These are phyloP conservation scores for Phataginus tetradactyla DNA, from an alignment of 2,797 vertebrate species.

Conservation along the genomic window DNA sequence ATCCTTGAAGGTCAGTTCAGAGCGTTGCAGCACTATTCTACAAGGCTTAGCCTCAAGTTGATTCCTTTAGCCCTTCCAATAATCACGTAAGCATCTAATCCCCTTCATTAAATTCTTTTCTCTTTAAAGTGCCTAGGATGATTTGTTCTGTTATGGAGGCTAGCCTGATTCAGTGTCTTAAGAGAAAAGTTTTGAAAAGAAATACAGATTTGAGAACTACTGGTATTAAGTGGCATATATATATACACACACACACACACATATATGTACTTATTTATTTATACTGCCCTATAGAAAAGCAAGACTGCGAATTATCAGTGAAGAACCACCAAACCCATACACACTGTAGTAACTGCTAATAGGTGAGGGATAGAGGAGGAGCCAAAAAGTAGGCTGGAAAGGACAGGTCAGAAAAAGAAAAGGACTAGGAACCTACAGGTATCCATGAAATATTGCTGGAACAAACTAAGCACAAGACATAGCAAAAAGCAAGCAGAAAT, in stretches of 20 bases:
- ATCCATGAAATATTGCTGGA: not conserved
- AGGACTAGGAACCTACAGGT: not conserved
- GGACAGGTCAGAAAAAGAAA: not conserved
- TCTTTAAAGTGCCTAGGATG: not conserved
- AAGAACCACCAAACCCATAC: not conserved
- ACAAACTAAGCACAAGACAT: constrained; percentile 12
- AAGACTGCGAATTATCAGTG: not conserved
- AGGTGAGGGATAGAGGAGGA: not conserved
- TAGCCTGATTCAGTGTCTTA: not conserved
- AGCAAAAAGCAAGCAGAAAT: constrained; percentile 21
- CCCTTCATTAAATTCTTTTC: not conserved
- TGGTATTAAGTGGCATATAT: not conserved
- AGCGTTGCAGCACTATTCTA: not conserved
- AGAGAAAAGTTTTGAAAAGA: not conserved
- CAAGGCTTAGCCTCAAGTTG: not conserved
- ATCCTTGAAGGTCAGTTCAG: not conserved
- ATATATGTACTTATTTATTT: no score
- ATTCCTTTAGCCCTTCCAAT: not conserved
- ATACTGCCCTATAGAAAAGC: not conserved
- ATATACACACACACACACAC: not conserved
- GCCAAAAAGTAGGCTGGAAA: not conserved
- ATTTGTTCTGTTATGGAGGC: not conserved
- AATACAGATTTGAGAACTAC: not conserved
- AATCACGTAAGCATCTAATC: constrained; percentile 3
- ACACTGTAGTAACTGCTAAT: not conserved